These are phyloP conservation scores for Chymomyza caudatula DNA, from an alignment of 2,888 invertebrate species.

Conservation along the genomic window DNA sequence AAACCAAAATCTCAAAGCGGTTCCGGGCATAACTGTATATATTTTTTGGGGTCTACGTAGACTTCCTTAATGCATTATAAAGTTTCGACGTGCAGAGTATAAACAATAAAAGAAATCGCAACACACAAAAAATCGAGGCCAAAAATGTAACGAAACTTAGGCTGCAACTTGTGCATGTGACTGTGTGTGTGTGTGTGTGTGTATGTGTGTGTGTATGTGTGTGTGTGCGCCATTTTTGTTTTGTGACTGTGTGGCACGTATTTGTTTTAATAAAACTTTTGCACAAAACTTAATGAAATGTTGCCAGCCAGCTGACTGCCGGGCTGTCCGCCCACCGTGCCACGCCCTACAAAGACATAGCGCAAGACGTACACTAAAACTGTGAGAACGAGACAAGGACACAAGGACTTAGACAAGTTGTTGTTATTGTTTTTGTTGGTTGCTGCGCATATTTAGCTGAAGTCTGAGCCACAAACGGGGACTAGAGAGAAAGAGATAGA, in stretches of 20 bases:
- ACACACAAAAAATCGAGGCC: conserved; percentile 49
- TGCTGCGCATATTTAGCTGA: conserved; percentile 49
- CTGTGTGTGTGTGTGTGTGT: neutral
- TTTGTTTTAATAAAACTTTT: conserved; percentile 72
- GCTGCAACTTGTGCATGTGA: neutral
- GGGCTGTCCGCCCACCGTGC: conserved; percentile 19
- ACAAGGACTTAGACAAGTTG: conserved; percentile 15
- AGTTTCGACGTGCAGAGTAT: conserved; percentile 11
- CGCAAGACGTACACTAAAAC: neutral
- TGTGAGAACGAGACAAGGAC: conserved; percentile 4
- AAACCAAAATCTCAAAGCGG: too few species aligned
- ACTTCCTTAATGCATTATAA: neutral
- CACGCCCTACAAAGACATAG: neutral
- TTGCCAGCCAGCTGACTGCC: conserved; percentile 46
- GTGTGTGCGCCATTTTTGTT: conserved; percentile 8
- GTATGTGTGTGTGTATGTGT: neutral
- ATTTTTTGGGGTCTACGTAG: too few species aligned
- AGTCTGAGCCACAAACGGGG: conserved; percentile 33
- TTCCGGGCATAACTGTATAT: too few species aligned
- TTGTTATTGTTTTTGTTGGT: conserved; percentile 18
- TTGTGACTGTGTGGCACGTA: conserved; percentile 59
- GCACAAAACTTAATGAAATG: conserved; percentile 71
- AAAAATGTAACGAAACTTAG: conserved; percentile 62
- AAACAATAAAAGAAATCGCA: conserved; percentile 11
- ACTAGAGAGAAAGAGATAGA: conserved; percentile 27